Evolutionary conservation across 2,888 invertebrate genomes (phyloP).

Genomic region (Resseliella maxima): DNA sequence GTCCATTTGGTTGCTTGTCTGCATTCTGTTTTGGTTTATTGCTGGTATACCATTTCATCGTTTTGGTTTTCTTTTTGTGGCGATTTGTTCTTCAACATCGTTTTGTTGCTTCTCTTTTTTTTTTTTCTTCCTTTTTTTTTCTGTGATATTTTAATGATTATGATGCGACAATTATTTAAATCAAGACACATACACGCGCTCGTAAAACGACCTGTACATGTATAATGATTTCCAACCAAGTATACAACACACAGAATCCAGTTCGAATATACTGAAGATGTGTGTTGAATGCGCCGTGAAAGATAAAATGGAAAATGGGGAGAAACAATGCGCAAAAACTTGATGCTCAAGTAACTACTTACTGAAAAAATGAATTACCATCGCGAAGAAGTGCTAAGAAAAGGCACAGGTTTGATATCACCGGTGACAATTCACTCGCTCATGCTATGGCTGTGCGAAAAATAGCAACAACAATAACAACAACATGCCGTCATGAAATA

Average conservation of each 20-base stretch:
- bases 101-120: background rate
- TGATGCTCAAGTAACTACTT: conserved; percentile 22
- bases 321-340: background rate
- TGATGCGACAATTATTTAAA: conserved; percentile 53
- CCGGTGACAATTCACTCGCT: conserved; percentile 32
- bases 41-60: conserved; percentile 33
- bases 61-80: background rate
- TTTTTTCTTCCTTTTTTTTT: background rate
- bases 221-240: background rate
- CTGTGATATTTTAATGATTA: conserved; percentile 53
- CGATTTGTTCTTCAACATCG: conserved; percentile 23
- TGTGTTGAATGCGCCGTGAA: background rate
- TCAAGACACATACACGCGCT: conserved; percentile 48
- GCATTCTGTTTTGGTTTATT: conserved; percentile 26
- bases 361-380: background rate
- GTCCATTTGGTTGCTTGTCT: conserved; percentile 20
- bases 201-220: conserved; percentile 16
- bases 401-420: conserved; percentile 23
- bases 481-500: conserved; percentile 9
- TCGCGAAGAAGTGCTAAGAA: background rate
- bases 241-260: background rate
- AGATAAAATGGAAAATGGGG: background rate
- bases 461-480: background rate
- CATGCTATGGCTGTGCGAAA: background rate
- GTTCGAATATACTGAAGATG: background rate